Evolutionary conservation across 53 echinoderm and acorn worm genomes (phyloP).

Genomic region (Glandiceps talaboti): DNA sequence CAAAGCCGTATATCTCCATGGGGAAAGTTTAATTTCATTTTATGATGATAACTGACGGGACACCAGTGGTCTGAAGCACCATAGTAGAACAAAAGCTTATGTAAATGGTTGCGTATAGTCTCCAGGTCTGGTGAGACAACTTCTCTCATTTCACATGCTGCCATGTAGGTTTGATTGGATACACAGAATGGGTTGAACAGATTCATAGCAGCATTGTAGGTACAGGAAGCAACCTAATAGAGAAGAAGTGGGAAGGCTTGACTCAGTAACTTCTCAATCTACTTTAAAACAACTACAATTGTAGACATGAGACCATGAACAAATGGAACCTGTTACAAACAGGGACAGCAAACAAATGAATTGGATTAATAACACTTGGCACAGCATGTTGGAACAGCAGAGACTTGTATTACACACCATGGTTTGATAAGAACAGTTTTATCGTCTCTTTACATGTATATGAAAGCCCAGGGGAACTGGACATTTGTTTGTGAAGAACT

Average conservation of each 20-base stretch:
- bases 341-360: no score
- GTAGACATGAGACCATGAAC: neutral
- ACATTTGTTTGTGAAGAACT: no score
- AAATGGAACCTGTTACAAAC: no score
- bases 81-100: conserved; percentile 77
- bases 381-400: no score
- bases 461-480: no score
- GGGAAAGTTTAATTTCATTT: conserved; percentile 51
- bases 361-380: no score
- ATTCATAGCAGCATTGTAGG: conserved; percentile 40
- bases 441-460: no score
- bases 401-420: no score
- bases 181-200: conserved; percentile 55
- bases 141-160: conserved; percentile 69
- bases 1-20: conserved; percentile 72
- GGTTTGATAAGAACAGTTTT: no score
- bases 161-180: conserved; percentile 63
- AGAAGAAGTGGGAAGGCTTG: neutral
- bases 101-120: conserved; percentile 36
- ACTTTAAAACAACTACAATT: no score
- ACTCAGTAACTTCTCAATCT: no score
- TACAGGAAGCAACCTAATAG: conserved; percentile 44
- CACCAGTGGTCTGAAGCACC: conserved; percentile 77
- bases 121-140: conserved; percentile 45
- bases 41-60: conserved; percentile 56